Evolutionary conservation across 92 coral and sea anemone species (phyloP), one percentile per base, ranked within the genome.

Genomic region (Anthopleura xanthogrammica): DNA sequence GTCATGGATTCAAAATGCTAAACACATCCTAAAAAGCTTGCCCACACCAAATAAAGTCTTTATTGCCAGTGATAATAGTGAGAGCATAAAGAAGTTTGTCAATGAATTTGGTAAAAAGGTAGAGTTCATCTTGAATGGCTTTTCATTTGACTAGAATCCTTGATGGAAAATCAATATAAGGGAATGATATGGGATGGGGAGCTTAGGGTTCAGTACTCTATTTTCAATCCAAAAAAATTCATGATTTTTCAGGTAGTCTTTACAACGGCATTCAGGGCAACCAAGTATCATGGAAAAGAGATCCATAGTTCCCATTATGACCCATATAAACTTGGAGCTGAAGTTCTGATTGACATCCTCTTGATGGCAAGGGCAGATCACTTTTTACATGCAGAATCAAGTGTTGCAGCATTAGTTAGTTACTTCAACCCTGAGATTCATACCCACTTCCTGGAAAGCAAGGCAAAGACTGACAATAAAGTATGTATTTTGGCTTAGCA

Each of bases 381-480:
- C 55, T 92, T 92, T 60, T 77, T 92, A 81, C 95, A 92, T 72
- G 82, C 88, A 29, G 95, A 92, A 79, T 92, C 95, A 71, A 90
- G 95, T 70, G 95, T 92, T 36, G 89, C 95, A 13, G 76, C 93
- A 7, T 80, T 92, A 43, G 93, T 91, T 46, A 77, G 79, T 52
- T 92, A 90, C 71, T 92, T 92, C 89, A 92, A 92, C 66, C 95
- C 91, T 16, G 41, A 82, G 41, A 85, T 90, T 82, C 82, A 81
- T 39, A 86, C 75, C 41, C 79, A 91, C 68, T 91, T 88, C 52
- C 70, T 91, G 66, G 94, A 87, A 56, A 80, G 74, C 60, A 52
- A 12, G 66, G 40, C 72, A 39, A 24, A 39, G 29, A 43, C 78
- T 66, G 3, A 62, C 22, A 7, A n/a, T 62, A 62, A 62, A 24